Percentiles rank a stretch among this genome's conserved stretches.
These are phyloP conservation scores for Acromyrmex heyeri DNA, from an alignment of 1,140 invertebrate species.

Conservation along the genomic window DNA sequence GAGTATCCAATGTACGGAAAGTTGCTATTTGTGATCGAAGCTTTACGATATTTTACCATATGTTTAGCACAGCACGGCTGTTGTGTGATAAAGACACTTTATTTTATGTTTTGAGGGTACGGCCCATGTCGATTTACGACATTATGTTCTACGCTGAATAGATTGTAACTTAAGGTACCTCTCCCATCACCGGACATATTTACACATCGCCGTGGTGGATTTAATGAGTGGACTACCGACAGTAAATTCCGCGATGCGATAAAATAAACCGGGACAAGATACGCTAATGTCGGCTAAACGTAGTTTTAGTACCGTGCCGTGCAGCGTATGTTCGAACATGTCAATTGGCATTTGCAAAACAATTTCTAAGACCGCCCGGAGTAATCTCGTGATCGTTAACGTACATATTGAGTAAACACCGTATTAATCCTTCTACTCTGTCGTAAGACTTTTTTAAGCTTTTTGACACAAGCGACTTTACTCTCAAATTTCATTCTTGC, in stretches of 20 bases:
- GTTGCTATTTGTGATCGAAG: conserved; percentile 49
- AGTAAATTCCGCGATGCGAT: conserved; percentile 56
- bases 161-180: conserved; percentile 57
- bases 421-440: background rate
- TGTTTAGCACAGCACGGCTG: conserved; percentile 22
- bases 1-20: conserved; percentile 37
- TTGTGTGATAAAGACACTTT: conserved; percentile 61
- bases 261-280: conserved; percentile 55
- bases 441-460: background rate
- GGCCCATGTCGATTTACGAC: conserved; percentile 50
- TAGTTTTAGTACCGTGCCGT: conserved; percentile 27
- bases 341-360: conserved; percentile 52
- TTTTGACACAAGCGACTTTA: too few relatives aligned
- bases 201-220: conserved; percentile 58
- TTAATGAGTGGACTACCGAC: conserved; percentile 61
- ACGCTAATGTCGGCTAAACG: conserved; percentile 56
- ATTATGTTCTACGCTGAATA: conserved; percentile 56
- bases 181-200: conserved; percentile 38
- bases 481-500: too few relatives aligned
- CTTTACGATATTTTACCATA: conserved; percentile 49
- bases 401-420: background rate
- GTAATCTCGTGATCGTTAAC: conserved; percentile 27
- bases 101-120: conserved; percentile 49
- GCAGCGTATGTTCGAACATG: conserved; percentile 23
- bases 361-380: background rate